phyloP scores from a whole-genome alignment of 2,888 invertebrate species.

The Biston betularia region DNA sequence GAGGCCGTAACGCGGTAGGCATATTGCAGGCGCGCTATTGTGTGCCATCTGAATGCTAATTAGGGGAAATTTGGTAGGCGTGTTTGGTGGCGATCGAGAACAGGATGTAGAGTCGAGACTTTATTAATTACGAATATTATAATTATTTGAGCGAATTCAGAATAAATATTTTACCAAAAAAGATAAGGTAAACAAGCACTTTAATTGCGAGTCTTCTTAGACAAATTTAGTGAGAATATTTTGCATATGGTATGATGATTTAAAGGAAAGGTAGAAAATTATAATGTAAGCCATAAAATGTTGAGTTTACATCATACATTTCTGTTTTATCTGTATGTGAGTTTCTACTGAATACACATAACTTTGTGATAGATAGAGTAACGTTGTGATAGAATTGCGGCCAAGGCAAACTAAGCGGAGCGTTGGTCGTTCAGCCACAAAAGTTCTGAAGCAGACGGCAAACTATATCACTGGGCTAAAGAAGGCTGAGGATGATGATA shows the following conservation, averaged over 20 bases:
- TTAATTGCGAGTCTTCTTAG: not conserved
- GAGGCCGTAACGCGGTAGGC: conserved; percentile 30
- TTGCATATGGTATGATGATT: not conserved
- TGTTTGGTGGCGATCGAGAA: conserved; percentile 52
- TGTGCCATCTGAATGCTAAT: conserved; percentile 66
- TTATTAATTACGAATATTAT: conserved; percentile 15
- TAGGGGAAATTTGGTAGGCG: conserved; percentile 71
- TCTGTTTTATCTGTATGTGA: too few species aligned
- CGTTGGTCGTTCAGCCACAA: too few species aligned
- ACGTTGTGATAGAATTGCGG: too few species aligned
- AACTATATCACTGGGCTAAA: too few species aligned
- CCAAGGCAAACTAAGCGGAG: too few species aligned
- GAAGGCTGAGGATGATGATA: too few species aligned
- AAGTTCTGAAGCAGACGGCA: too few species aligned
- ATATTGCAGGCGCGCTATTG: conserved; percentile 41
- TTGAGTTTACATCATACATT: too few species aligned
- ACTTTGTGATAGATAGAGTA: too few species aligned
- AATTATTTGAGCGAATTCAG: not conserved
- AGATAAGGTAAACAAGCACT: not conserved
- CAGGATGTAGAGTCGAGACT: conserved; percentile 66
- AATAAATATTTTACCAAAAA: not conserved
- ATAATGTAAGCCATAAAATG: not conserved
- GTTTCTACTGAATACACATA: too few species aligned
- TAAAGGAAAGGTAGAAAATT: not conserved
- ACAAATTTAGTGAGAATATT: not conserved